A percentile compares a stretch with the other conserved stretches of the same genome.
phyloP scores from a whole-genome alignment of 1,140 invertebrate genomes.

The Drosophila quadrilineata region DNA sequence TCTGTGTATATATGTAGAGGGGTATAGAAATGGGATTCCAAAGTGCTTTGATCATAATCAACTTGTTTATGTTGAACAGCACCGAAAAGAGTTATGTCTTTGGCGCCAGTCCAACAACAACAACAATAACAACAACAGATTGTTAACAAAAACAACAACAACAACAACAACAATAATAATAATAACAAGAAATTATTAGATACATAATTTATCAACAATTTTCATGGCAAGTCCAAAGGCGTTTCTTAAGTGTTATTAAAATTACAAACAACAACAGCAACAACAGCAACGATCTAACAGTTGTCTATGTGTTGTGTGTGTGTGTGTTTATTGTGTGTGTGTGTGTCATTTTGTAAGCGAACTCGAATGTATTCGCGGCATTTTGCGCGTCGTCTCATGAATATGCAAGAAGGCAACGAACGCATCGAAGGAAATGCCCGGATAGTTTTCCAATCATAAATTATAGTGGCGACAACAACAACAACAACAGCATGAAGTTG shows the following conservation, averaged over 20 bases:
- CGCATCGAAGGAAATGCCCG: conserved; percentile 49
- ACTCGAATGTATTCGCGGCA: conserved; percentile 21
- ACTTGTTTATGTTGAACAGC: background rate
- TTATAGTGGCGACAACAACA: conserved; percentile 25
- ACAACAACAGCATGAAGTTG: background rate
- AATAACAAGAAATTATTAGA: conserved; percentile 39
- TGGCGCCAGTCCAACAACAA: conserved; percentile 40
- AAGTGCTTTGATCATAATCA: background rate
- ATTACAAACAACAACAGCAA: conserved; percentile 44
- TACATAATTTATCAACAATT: conserved; percentile 75
- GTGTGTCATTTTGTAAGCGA: conserved; percentile 22
- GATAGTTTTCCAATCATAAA: conserved; percentile 57
- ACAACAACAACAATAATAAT: conserved; percentile 11
- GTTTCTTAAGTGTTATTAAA: conserved; percentile 73
- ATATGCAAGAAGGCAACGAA: conserved; percentile 54
- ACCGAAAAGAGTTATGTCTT: conserved; percentile 24
- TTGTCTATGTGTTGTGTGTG: background rate
- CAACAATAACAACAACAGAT: conserved; percentile 1
- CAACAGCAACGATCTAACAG: conserved; percentile 3
- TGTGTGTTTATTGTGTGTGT: background rate
- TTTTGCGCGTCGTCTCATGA: conserved; percentile 44
- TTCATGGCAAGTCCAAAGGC: conserved; percentile 72
- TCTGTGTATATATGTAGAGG: too few relatives aligned
- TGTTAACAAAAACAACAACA: conserved; percentile 15
- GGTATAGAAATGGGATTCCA: too few relatives aligned